phyloP scores from a whole-genome alignment of 1,140 invertebrate species.

The Aphis gossypii region DNA sequence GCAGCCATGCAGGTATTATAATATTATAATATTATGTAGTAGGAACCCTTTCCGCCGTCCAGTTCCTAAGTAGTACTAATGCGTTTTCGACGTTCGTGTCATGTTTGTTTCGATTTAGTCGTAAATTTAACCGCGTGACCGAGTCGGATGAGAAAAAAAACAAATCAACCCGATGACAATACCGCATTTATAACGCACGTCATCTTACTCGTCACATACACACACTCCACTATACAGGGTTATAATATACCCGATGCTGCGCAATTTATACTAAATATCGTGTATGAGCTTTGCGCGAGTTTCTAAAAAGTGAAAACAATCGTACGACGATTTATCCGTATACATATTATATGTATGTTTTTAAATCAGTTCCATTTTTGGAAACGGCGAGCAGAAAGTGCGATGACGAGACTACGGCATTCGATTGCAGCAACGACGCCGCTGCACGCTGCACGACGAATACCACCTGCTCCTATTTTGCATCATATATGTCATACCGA shows the following conservation, averaged over 20 bases:
- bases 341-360: not conserved
- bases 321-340: not conserved
- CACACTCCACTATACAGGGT: not conserved
- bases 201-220: not conserved
- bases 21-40: not conserved
- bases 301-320: conserved; percentile 33
- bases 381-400: not conserved
- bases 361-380: conserved; percentile 26
- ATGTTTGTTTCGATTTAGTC: not conserved
- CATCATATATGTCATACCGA: not conserved
- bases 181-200: not conserved
- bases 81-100: not conserved
- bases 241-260: not conserved
- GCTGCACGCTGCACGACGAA: too few relatives aligned
- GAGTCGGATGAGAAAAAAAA: not conserved
- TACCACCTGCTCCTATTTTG: not conserved
- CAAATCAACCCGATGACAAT: not conserved
- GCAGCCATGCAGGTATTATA: not conserved
- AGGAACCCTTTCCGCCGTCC: not conserved
- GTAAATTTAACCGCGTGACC: not conserved
- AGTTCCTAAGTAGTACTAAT: not conserved
- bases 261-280: not conserved
- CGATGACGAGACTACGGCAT: not conserved
- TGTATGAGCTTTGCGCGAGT: not conserved
- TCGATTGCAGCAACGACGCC: not conserved